phyloP scores from a whole-genome alignment of 2,888 invertebrate genomes.

The Sceliomorpha sp. region DNA sequence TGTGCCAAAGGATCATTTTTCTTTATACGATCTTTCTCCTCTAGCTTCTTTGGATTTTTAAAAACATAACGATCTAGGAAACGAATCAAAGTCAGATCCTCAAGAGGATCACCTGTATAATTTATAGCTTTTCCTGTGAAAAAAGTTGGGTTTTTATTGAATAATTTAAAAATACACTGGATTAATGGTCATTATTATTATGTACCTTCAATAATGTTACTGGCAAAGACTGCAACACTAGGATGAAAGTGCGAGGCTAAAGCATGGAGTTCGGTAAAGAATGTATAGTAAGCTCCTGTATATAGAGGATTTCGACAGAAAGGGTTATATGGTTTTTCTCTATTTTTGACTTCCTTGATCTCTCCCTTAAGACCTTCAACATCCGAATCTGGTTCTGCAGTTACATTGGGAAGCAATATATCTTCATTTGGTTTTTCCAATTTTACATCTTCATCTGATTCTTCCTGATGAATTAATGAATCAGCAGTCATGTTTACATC shows the following conservation, averaged over 20 bases:
- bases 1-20: conserved; percentile 85
- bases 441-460: conserved; percentile 2
- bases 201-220: conserved; percentile 87
- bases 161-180: conserved; percentile 2
- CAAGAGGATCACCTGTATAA: conserved; percentile 95
- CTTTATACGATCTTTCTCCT: conserved; percentile 80
- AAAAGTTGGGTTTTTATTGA: conserved; percentile 30
- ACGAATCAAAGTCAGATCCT: conserved; percentile 93
- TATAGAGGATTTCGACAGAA: conserved; percentile 91
- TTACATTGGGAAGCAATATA: conserved; percentile 43
- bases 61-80: conserved; percentile 98
- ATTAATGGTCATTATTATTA: too few relatives aligned
- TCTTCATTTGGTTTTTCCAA: conserved; percentile 18
- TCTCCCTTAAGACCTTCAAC: too few relatives aligned
- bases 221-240: conserved; percentile 93
- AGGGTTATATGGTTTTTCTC: conserved; percentile 84
- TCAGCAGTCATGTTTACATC: neutral
- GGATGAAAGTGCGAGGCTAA: conserved; percentile 93
- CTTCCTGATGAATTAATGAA: conserved; percentile 3
- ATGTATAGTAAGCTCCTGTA: conserved; percentile 88
- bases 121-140: conserved; percentile 85
- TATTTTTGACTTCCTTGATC: conserved; percentile 60
- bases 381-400: conserved; percentile 1
- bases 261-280: conserved; percentile 88
- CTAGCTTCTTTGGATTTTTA: conserved; percentile 91